These are phyloP conservation scores for Gadopsis bispinosus DNA, from an alignment of 2,797 vertebrate species.

Conservation along the genomic window DNA sequence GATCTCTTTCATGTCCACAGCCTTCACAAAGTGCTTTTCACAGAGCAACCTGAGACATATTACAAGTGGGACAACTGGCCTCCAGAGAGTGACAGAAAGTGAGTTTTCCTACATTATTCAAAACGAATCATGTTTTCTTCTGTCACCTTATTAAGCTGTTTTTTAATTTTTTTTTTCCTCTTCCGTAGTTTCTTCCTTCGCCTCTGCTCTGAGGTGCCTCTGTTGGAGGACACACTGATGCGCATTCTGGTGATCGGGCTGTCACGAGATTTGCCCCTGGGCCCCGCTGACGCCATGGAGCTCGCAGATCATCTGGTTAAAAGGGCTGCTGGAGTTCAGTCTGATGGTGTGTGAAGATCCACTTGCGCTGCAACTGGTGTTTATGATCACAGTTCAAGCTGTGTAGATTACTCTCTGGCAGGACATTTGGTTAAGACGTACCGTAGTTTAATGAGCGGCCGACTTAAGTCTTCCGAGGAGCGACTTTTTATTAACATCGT, in stretches of 20 bases:
- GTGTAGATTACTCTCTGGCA: slow-evolving; percentile 30
- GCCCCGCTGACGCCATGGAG: slow-evolving; percentile 98
- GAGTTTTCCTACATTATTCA: slow-evolving; percentile 66
- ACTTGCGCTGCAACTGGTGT: slow-evolving; percentile 25
- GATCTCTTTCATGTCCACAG: slow-evolving; percentile 72
- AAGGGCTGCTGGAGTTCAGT: slow-evolving; percentile 94
- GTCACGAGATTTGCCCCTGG: slow-evolving; percentile 94
- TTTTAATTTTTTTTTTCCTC: slow-evolving; percentile 1
- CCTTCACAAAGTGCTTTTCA: slow-evolving; percentile 99
- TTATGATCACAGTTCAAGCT: slow-evolving; percentile 25
- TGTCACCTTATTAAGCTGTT: background rate
- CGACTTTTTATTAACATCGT: slow-evolving; percentile 13
- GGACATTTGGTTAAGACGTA: slow-evolving; percentile 47
- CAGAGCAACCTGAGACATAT: slow-evolving; percentile 98
- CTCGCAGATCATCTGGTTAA: slow-evolving; percentile 98
- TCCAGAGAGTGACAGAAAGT: slow-evolving; percentile 98
- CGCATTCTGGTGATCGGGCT: slow-evolving; percentile 95
- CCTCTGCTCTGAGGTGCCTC: slow-evolving; percentile 97
- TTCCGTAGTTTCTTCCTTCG: slow-evolving; percentile 94
- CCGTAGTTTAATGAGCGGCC: slow-evolving; percentile 33
- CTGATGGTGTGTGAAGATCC: slow-evolving; percentile 86
- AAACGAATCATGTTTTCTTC: background rate
- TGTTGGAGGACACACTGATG: slow-evolving; percentile 98
- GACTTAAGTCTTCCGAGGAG: background rate
- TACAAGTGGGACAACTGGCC: slow-evolving; percentile 99